Evolutionary conservation across 2,797 vertebrate species (phyloP).

Genomic region (Loris lydekkerianus): DNA sequence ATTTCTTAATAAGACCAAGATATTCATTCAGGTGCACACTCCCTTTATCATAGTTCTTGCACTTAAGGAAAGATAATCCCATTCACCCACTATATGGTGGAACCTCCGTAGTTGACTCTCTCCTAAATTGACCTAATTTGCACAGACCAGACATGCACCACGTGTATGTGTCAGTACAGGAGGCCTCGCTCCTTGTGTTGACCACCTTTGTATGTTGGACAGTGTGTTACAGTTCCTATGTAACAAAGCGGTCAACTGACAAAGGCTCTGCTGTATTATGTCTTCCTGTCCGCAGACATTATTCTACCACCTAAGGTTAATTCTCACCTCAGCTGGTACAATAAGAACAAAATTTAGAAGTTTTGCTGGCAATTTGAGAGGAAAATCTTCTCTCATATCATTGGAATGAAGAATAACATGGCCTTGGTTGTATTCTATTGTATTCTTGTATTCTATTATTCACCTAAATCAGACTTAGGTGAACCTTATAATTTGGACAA

Average conservation of each 20-base stretch:
- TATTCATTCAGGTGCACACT: neutral
- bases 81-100: neutral
- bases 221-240: no score
- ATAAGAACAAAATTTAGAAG: neutral
- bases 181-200: no score
- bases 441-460: neutral
- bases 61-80: neutral
- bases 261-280: no score
- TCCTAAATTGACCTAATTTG: no score
- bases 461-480: neutral
- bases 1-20: neutral
- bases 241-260: no score
- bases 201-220: no score
- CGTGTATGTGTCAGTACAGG: no score
- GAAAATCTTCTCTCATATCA: neutral
- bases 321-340: neutral
- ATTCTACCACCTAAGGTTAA: neutral
- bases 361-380: neutral
- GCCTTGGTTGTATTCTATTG: neutral
- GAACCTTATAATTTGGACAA: neutral
- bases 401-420: neutral
- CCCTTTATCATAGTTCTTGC: neutral
- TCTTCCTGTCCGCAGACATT: neutral
- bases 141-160: no score
- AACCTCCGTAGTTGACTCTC: no score